Evolutionary conservation across 1,140 invertebrate species (phyloP).

Genomic region (Lordiphosa clarofinis): DNA sequence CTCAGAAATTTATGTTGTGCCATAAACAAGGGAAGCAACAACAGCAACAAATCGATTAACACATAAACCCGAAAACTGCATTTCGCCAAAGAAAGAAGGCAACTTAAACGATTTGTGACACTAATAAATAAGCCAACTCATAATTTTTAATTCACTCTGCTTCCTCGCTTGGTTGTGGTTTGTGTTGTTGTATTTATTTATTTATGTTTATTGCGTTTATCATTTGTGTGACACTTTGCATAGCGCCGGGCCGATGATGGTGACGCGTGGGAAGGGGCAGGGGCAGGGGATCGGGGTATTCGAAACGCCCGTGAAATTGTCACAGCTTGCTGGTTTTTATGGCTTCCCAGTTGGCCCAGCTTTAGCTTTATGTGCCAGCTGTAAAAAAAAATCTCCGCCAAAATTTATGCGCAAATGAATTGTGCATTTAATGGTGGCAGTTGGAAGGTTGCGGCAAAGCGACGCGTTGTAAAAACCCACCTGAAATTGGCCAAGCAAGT

Average conservation of each 20-base stretch:
- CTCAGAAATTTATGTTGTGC: slow-evolving; percentile 49
- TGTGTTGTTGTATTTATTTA: slow-evolving; percentile 49
- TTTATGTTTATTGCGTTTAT: slow-evolving; percentile 76
- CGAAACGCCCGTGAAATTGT: slow-evolving; percentile 58
- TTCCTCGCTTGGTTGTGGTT: slow-evolving; percentile 15
- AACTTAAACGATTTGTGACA: slow-evolving; percentile 70
- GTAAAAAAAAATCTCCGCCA: slow-evolving; percentile 62
- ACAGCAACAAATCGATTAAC: slow-evolving; percentile 57
- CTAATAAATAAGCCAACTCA: slow-evolving; percentile 65
- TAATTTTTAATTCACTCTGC: slow-evolving; percentile 31
- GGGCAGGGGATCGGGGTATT: background rate
- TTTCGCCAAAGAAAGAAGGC: slow-evolving; percentile 20
- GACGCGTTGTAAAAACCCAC: slow-evolving; percentile 9
- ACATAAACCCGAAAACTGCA: slow-evolving; percentile 35
- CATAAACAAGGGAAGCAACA: slow-evolving; percentile 34
- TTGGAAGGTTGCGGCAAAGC: slow-evolving; percentile 12
- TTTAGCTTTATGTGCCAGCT: slow-evolving; percentile 24
- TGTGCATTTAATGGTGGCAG: slow-evolving; percentile 65
- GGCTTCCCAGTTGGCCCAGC: slow-evolving; percentile 19
- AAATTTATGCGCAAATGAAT: slow-evolving; percentile 71
- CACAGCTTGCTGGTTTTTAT: slow-evolving; percentile 66
- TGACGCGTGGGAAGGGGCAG: slow-evolving; percentile 25
- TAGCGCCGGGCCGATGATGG: slow-evolving; percentile 49
- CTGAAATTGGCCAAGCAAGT: slow-evolving; percentile 15
- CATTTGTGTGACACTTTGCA: slow-evolving; percentile 74